Base-by-base conservation (phyloP, 2,113 vertebrate genomes). In the Microtus ochrogaster region DNA sequence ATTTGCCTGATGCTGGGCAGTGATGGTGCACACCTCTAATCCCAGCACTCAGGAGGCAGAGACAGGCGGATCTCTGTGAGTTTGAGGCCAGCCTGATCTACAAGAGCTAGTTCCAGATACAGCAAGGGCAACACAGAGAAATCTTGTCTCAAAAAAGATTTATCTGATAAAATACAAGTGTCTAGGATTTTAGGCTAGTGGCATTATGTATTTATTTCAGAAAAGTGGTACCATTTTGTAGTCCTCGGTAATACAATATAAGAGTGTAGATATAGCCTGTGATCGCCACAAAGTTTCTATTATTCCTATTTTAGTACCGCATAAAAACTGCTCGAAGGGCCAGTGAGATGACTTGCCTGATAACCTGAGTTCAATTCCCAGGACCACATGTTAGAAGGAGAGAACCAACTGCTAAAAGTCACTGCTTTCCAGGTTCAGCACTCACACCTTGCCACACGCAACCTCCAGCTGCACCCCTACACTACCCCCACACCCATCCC, bases 251-350 rank as follows among this genome's bases (percentile, higher is more conserved):
- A 36, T 14, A 89, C 28, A 39, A n/a, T 47, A 6, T 44, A 19
- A 41, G 52, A 76, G 78, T 87, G 44, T 17, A 65, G 52, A 16
- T 19, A 89, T 36, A 82, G 28, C 8, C 44, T 52, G 70, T 3
- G 6, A 3, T 82, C 14, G 95, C n/a, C 82, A 91, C 47, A 85
- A 89, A 85, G 74, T 72, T 81, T 96, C 58, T 83, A 55, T 83
- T 63, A 55, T 70, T 33, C 70, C 7, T 28, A n/a, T 68, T 55
- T 55, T 78, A 70, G 7, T 81, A 22, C 72, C 47, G 55, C 30
- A 39, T 52, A 24, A 39, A 79, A 78, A 47, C n/a, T 7, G 63
- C 17, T 70, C 55, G 36, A 39, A 24, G n/a, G 21, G 39, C 10
- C 74, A 63, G 14, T 58, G 36, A 86, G 61, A 47, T 79, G 14